Percentiles rank a stretch among this genome's conserved stretches.
These are phyloP conservation scores for Drosophila tsacasi DNA, from an alignment of 1,140 invertebrate species.

Conservation along the genomic window DNA sequence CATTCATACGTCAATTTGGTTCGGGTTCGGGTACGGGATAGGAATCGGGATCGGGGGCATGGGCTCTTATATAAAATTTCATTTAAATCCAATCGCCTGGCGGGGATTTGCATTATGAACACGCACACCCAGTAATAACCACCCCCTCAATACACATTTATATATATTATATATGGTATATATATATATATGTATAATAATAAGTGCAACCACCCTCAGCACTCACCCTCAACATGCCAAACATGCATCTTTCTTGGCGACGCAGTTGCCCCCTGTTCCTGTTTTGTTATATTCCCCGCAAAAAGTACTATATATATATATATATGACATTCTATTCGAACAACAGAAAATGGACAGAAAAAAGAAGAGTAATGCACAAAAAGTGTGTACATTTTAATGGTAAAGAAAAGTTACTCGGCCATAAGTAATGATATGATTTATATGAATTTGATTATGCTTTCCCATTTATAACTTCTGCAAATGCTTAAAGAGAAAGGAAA, in stretches of 20 bases:
- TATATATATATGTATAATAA: conserved; percentile 1
- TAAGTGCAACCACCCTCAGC: conserved; percentile 15
- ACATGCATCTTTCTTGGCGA: conserved; percentile 16
- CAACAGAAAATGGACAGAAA: not conserved
- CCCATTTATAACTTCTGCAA: not conserved
- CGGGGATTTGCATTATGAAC: conserved; percentile 16
- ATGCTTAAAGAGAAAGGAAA: not conserved
- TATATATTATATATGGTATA: not conserved
- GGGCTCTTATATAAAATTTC: conserved; percentile 64
- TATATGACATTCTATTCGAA: conserved; percentile 13
- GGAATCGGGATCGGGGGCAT: not conserved
- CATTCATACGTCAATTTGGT: conserved; percentile 53
- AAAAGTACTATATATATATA: not conserved
- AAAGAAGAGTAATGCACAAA: not conserved
- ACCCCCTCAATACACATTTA: conserved; percentile 9
- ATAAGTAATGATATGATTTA: conserved; percentile 17
- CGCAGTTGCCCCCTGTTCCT: conserved; percentile 3
- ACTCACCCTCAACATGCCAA: conserved; percentile 4
- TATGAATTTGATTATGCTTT: conserved; percentile 8
- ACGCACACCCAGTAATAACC: conserved; percentile 17
- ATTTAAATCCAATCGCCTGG: conserved; percentile 72
- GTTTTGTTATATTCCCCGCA: conserved; percentile 1
- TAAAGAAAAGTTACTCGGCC: conserved; percentile 7
- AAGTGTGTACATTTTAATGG: conserved; percentile 15
- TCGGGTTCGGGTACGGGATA: conserved; percentile 1